phyloP scores from a whole-genome alignment of 2,113 vertebrate species.

The Thinocorus orbignyianus region DNA sequence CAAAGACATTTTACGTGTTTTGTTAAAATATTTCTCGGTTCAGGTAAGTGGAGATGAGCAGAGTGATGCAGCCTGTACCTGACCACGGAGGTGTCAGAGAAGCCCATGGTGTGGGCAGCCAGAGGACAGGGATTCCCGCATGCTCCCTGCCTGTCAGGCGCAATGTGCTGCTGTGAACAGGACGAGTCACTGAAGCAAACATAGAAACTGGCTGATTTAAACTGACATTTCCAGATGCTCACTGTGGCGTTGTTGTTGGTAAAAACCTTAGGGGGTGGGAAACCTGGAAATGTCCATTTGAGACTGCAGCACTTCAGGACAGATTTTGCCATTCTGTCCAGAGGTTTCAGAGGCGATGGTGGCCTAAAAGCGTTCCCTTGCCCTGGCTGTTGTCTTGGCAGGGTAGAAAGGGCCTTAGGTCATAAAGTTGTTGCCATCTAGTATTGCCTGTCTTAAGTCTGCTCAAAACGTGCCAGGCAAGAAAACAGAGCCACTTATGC shows the following conservation, averaged over 20 bases:
- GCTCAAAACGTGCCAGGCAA: background rate
- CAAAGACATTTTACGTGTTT: background rate
- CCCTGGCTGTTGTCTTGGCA: background rate
- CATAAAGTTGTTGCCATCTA: background rate
- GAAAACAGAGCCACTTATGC: background rate
- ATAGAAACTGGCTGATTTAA: background rate
- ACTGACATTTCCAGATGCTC: background rate
- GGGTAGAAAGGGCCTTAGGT: background rate
- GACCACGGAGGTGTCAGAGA: background rate
- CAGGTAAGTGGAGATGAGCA: background rate
- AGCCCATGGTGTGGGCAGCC: fast-evolving
- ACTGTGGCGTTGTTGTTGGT: fast-evolving
- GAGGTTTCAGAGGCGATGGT: background rate
- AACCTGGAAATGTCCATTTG: background rate
- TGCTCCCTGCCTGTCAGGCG: background rate
- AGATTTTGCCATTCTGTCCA: background rate
- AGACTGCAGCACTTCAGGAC: fast-evolving
- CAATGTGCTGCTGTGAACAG: background rate
- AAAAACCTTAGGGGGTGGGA: background rate
- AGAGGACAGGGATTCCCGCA: background rate
- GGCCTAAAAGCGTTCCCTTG: background rate
- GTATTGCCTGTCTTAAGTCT: background rate
- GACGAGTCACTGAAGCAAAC: background rate
- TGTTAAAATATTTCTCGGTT: background rate
- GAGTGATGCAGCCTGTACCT: fast-evolving